phyloP scores from a whole-genome alignment of 2,888 invertebrate species.

The Elysia crispata region DNA sequence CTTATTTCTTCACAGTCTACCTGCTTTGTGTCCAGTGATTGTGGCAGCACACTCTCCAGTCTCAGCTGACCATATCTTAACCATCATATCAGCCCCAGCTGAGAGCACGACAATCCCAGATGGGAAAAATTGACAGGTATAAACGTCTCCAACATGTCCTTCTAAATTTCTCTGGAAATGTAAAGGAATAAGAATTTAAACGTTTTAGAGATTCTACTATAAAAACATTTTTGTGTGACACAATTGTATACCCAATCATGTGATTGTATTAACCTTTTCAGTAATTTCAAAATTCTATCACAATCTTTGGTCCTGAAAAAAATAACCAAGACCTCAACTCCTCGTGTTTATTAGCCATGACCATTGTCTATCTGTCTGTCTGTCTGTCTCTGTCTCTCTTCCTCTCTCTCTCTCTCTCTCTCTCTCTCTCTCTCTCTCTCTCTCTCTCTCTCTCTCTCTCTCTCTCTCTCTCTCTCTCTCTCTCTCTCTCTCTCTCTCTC shows the following conservation, averaged over 20 bases:
- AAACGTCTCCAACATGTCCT: conserved; percentile 85
- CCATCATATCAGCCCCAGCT: conserved; percentile 84
- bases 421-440: conserved; percentile 33
- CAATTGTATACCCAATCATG: too few relatives aligned
- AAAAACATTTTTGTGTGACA: too few relatives aligned
- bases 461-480: conserved; percentile 23
- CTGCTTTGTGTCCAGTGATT: conserved; percentile 83
- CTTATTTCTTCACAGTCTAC: conserved; percentile 58
- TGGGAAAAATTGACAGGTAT: conserved; percentile 84
- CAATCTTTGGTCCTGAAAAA: too few relatives aligned
- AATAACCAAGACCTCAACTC: too few relatives aligned
- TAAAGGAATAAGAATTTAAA: too few relatives aligned
- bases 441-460: conserved; percentile 1
- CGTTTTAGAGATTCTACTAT: too few relatives aligned
- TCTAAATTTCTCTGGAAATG: conserved; percentile 77
- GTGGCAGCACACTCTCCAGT: conserved; percentile 84
- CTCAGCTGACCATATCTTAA: conserved; percentile 85
- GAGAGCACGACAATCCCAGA: conserved; percentile 84
- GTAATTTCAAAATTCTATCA: too few relatives aligned
- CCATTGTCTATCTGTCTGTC: too few relatives aligned
- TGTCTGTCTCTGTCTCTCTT: conserved; percentile 2
- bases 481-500: conserved; percentile 17
- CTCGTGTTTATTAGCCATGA: too few relatives aligned
- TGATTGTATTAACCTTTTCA: too few relatives aligned
- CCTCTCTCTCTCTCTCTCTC: conserved; percentile 36